These are phyloP conservation scores for Ceratina calcarata DNA, from an alignment of 1,140 invertebrate species.

Conservation along the genomic window DNA sequence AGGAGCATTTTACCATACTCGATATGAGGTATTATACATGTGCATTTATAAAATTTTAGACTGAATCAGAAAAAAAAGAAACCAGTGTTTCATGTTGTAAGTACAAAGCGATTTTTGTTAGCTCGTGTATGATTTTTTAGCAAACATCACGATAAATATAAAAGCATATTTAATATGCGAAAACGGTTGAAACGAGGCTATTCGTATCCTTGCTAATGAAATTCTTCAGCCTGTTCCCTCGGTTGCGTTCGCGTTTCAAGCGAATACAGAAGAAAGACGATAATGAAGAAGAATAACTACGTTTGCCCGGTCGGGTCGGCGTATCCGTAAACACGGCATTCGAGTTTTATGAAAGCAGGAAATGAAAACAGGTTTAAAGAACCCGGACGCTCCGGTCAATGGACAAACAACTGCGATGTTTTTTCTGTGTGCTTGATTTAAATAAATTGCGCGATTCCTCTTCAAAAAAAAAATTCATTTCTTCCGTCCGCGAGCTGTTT, in stretches of 20 bases:
- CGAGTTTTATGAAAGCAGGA: conserved; percentile 42
- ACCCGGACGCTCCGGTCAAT: conserved; percentile 29
- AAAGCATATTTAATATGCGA: conserved; percentile 25
- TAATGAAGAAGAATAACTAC: conserved; percentile 53
- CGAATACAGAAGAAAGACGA: conserved; percentile 40
- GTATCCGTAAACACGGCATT: conserved; percentile 56
- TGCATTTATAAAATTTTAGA: no score
- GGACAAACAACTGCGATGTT: conserved; percentile 26
- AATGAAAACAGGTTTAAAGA: conserved; percentile 55
- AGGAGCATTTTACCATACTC: no score
- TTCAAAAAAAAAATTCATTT: conserved; percentile 31
- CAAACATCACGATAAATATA: conserved; percentile 31
- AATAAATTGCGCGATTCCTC: conserved; percentile 33
- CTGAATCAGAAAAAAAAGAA: background rate
- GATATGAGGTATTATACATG: no score
- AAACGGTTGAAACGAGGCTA: conserved; percentile 28
- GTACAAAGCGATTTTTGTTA: background rate
- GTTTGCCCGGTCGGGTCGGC: conserved; percentile 27
- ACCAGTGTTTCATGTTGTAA: background rate
- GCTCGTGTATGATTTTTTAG: background rate
- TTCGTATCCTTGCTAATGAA: conserved; percentile 51
- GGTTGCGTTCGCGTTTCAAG: background rate
- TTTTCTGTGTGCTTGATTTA: conserved; percentile 21
- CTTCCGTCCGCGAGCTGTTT: background rate
- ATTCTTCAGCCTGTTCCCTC: conserved; percentile 31